Evolutionary conservation across 2,888 invertebrate genomes (phyloP).

Genomic region (Plagodis pulveraria): DNA sequence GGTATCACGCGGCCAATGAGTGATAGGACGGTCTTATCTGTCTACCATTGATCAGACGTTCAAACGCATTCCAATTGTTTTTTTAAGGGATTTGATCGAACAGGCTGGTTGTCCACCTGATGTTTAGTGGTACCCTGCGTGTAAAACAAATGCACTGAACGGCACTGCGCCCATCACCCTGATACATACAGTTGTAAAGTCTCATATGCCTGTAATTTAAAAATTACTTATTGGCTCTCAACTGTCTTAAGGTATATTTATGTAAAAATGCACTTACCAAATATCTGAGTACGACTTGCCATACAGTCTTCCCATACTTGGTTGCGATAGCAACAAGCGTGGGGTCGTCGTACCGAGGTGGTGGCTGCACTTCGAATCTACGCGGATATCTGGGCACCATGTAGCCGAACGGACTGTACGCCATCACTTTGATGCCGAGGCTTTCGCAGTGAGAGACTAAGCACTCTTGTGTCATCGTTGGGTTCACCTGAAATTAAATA

Average conservation of each 20-base stretch:
- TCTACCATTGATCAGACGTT: too few species aligned
- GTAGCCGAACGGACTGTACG: conserved; percentile 89
- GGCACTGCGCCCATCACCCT: too few species aligned
- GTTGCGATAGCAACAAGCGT: conserved; percentile 82
- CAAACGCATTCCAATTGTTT: too few species aligned
- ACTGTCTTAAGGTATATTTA: too few species aligned
- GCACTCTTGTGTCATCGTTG: conserved; percentile 89
- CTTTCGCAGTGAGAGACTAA: conserved; percentile 88
- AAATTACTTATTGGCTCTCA: not conserved
- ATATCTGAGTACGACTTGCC: conserved; percentile 88
- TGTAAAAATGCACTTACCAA: conserved; percentile 75
- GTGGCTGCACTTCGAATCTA: conserved; percentile 54
- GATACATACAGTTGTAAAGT: too few species aligned
- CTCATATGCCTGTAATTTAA: not conserved
- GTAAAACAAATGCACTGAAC: too few species aligned
- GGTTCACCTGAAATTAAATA: conserved; percentile 75
- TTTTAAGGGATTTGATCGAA: too few species aligned
- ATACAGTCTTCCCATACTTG: conserved; percentile 87
- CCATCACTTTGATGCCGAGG: conserved; percentile 87
- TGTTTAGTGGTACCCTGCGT: too few species aligned
- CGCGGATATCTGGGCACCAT: conserved; percentile 53
- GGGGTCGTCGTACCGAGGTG: conserved; percentile 81
- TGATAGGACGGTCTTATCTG: too few species aligned
- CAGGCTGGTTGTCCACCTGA: too few species aligned
- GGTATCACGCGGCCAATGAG: too few species aligned